Evolutionary conservation across 2,888 invertebrate genomes (phyloP).

Genomic region (Colletes collaris): DNA sequence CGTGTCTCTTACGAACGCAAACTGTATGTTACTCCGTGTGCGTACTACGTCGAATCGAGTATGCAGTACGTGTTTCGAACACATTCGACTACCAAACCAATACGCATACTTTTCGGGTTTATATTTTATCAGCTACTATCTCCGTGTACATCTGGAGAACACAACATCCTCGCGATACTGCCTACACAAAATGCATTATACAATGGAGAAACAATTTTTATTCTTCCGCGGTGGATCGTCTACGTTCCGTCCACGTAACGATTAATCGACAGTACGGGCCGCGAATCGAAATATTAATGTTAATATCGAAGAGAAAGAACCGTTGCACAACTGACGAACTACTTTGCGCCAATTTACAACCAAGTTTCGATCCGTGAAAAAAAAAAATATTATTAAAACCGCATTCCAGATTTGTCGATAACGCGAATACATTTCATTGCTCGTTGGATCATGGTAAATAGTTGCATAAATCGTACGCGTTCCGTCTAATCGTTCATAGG

Average conservation of each 20-base stretch:
- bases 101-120: not conserved
- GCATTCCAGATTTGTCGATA: constrained; percentile 34
- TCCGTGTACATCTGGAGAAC: no score
- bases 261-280: constrained; percentile 1
- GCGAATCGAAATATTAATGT: not conserved
- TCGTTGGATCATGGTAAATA: constrained; percentile 32
- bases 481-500: constrained; percentile 25
- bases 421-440: constrained; percentile 10
- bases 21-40: not conserved
- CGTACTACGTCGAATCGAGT: not conserved
- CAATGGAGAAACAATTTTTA: not conserved
- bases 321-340: constrained; percentile 22
- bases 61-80: constrained; percentile 56
- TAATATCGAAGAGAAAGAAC: constrained; percentile 31
- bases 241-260: not conserved
- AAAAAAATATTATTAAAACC: constrained; percentile 4
- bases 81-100: constrained; percentile 14
- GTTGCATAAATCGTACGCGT: constrained; percentile 36
- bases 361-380: not conserved
- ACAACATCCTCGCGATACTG: no score
- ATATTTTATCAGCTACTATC: no score
- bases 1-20: constrained; percentile 3
- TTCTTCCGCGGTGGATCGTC: not conserved
- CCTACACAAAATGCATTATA: not conserved
- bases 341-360: constrained; percentile 6